Conservation (phyloP, 2,113 vertebrate species). For the Corynorhinus townsendii region DNA sequence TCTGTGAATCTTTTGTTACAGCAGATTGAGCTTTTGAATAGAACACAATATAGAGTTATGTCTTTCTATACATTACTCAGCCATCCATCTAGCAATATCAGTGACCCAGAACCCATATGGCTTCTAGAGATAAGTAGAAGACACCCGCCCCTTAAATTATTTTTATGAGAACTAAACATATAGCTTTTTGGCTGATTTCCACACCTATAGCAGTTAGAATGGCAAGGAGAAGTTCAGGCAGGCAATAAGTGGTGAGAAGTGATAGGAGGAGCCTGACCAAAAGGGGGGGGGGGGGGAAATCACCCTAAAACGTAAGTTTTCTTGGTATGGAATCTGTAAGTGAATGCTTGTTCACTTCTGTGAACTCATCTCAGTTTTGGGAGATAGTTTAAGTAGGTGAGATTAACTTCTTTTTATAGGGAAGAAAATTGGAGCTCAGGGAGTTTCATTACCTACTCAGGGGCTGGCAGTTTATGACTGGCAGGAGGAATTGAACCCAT, state of each 20-base stretch:
- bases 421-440: neutral
- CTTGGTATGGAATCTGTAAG: neutral
- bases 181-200: constrained; percentile 6
- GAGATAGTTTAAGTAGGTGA: neutral
- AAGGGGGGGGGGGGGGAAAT: fast-evolving
- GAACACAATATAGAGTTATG: neutral
- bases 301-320: neutral
- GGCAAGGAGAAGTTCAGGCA: neutral
- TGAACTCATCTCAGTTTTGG: neutral
- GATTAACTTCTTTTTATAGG: neutral
- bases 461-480: neutral
- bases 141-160: neutral
- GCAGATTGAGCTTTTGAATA: neutral
- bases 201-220: neutral
- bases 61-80: neutral
- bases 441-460: neutral
- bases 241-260: neutral
- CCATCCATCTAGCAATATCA: neutral
- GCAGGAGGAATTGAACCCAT: neutral
- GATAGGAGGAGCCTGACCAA: neutral
- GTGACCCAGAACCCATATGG: neutral
- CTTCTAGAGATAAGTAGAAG: neutral
- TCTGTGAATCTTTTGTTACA: neutral
- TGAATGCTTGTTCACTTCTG: neutral
- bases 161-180: constrained; percentile 28